phyloP scores from a whole-genome alignment of 2,888 invertebrate genomes.

The Cybosia mesomella region DNA sequence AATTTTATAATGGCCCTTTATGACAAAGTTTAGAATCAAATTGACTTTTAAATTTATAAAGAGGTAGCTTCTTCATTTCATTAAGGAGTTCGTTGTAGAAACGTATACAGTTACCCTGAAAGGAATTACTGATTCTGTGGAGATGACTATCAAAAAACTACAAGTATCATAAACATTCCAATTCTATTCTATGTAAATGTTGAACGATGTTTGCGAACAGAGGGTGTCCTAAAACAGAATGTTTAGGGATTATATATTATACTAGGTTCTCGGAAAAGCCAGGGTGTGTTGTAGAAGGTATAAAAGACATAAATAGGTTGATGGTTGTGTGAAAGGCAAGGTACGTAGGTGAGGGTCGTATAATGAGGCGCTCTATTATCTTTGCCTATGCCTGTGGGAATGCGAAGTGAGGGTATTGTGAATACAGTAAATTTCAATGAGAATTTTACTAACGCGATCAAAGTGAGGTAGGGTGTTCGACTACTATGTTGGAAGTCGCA shows the following conservation, averaged over 20 bases:
- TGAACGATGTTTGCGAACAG: not conserved
- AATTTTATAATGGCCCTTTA: too few relatives aligned
- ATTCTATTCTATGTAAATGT: not conserved
- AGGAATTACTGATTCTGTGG: too few relatives aligned
- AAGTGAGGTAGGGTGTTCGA: too few relatives aligned
- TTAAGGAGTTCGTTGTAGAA: too few relatives aligned
- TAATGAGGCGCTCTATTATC: not conserved
- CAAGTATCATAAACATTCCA: not conserved
- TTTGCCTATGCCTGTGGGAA: not conserved
- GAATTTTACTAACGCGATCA: too few relatives aligned
- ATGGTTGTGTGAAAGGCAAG: constrained; percentile 1
- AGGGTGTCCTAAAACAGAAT: not conserved
- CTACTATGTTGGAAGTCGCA: too few relatives aligned
- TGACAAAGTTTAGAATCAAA: too few relatives aligned
- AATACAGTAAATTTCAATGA: too few relatives aligned
- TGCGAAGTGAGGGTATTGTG: not conserved
- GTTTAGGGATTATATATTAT: not conserved
- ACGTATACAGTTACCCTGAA: too few relatives aligned
- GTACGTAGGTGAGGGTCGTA: not conserved
- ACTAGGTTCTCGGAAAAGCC: not conserved
- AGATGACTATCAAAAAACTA: too few relatives aligned
- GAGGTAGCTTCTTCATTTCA: too few relatives aligned
- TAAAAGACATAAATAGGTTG: constrained; percentile 3
- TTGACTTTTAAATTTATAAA: too few relatives aligned
- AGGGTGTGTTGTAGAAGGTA: not conserved